phyloP scores from a whole-genome alignment of 1,140 invertebrate species.

The Heliconius hermathena region DNA sequence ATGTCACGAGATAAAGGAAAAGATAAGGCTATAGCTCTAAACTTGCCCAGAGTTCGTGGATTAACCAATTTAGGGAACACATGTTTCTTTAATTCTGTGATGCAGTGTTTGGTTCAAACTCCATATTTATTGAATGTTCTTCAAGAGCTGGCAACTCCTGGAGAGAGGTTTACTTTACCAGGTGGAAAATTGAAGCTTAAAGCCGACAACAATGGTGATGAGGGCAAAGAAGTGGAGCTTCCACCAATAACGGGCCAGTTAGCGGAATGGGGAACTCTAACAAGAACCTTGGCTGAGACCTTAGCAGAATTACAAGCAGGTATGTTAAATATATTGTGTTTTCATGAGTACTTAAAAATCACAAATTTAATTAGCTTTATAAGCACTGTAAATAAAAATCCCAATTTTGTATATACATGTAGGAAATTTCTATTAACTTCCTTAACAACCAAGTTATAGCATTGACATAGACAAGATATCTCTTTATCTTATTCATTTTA shows the following conservation, averaged over 20 bases:
- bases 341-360: background rate
- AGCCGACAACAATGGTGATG: conserved; percentile 59
- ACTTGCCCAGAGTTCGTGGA: conserved; percentile 84
- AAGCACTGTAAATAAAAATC: no score
- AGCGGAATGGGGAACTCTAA: conserved; percentile 87
- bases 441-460: no score
- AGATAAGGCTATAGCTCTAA: conserved; percentile 61
- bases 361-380: background rate
- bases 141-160: conserved; percentile 86
- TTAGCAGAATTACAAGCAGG: conserved; percentile 86
- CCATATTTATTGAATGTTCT: conserved; percentile 89
- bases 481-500: background rate
- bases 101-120: conserved; percentile 95
- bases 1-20: conserved; percentile 70
- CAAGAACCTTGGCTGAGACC: conserved; percentile 85
- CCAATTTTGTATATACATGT: no score
- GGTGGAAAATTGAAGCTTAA: conserved; percentile 85
- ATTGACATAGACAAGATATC: background rate
- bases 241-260: conserved; percentile 86
- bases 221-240: conserved; percentile 74
- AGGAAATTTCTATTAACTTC: no score
- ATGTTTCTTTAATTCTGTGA: conserved; percentile 97
- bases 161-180: conserved; percentile 86
- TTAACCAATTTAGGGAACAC: conserved; percentile 96
- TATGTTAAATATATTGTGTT: conserved; percentile 28